Evolutionary conservation across 2,113 vertebrate genomes (phyloP), one percentile per base, ranked within the genome.

Genomic region (Ramphastos sulfuratus): DNA sequence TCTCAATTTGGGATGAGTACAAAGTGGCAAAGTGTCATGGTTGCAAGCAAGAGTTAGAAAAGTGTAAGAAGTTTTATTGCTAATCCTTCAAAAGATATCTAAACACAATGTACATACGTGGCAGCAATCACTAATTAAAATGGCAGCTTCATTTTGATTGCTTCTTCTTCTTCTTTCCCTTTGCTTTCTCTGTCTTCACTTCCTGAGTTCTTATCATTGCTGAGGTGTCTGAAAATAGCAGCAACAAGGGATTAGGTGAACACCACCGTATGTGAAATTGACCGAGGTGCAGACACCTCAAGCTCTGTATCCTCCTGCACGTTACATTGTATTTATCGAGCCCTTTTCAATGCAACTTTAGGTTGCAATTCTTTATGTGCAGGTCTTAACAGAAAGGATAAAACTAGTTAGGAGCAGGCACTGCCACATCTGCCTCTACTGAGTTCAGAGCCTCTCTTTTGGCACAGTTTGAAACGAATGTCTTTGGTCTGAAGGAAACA

Each of bases 201-300:
- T 96, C 94, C 93, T 93, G 97, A 85, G 85, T 94, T 96, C 96
- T 97, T 70, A 94, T 94, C 96, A 96, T 81, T 42, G 95, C 96
- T 63, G 95, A 95, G 63, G 46, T 92, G 94, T 95, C 98, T 98
- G 95, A 88, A 98, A 98, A 96, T 48, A 92, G 87, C 67, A 89
- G 85, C 50, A 81, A 92, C 54, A 96, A 91, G 3, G 10, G 80
- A 92, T 92, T 86, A 93, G 8, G 86, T 85, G 54, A 78, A 7
- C 50, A 83, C 6, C 37, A 55, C 15, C 16, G 61, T 20, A 75
- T 10, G 21, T 80, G 66, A 66, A 67, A 82, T 82, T 56, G 31
- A 59, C 14, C 35, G 23, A 71, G 31, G n/a, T 74, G 82, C 50
- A 66, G 74, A 39, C 37, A 58, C 27, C 37, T 70, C 27, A 63